phyloP scores from a whole-genome alignment of 2,113 vertebrate species.

The Rhipidura dahli region DNA sequence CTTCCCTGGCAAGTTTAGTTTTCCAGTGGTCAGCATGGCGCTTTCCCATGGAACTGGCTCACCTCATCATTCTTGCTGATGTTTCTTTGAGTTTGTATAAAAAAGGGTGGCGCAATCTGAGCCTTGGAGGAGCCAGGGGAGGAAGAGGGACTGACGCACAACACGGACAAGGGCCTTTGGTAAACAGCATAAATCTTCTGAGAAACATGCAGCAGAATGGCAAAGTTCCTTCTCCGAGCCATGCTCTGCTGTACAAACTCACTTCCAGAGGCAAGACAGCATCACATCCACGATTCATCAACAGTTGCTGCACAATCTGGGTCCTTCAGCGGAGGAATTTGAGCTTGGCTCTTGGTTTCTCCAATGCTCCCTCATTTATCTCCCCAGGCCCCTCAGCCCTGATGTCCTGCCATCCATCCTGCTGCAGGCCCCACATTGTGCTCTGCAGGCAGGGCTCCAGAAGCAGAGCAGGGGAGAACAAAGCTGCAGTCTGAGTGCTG shows the following conservation, averaged over 20 bases:
- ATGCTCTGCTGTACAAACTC: neutral
- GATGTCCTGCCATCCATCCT: neutral
- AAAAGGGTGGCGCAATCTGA: neutral
- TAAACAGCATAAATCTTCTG: constrained; percentile 34
- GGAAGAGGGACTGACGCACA: constrained; percentile 14
- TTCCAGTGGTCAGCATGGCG: neutral
- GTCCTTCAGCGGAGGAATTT: constrained; percentile 19
- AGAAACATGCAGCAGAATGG: neutral
- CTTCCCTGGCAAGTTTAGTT: neutral
- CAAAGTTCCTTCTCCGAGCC: constrained; percentile 17
- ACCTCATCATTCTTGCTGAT: neutral
- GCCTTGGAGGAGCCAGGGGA: constrained; percentile 1
- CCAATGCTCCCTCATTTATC: neutral
- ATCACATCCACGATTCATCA: neutral
- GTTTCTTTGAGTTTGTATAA: neutral
- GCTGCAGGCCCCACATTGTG: constrained; percentile 36
- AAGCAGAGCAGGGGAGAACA: constrained; percentile 1
- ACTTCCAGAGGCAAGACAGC: neutral
- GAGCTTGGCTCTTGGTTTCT: neutral
- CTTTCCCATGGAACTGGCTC: neutral
- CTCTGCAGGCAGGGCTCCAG: constrained; percentile 36
- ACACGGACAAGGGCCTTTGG: neutral
- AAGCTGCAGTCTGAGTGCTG: constrained; percentile 20
- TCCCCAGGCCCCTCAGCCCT: neutral
- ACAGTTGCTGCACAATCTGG: constrained; percentile 32